Percentiles rank a stretch among this genome's conserved stretches.
These are phyloP conservation scores for Pterocles gutturalis DNA, from an alignment of 2,113 vertebrate genomes.

Conservation along the genomic window DNA sequence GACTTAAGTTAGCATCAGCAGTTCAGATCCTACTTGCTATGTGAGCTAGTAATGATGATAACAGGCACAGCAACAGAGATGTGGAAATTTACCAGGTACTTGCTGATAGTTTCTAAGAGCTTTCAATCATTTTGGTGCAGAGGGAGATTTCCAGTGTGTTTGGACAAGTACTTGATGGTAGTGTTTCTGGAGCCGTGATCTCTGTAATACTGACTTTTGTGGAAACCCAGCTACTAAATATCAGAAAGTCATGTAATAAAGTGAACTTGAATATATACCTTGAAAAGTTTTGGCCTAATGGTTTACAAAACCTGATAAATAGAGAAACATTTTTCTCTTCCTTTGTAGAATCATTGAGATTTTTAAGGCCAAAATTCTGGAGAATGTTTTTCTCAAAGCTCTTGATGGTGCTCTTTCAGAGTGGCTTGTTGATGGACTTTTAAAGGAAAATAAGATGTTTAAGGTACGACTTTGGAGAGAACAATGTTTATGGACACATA, in stretches of 20 bases:
- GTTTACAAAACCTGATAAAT: neutral
- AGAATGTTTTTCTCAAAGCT: neutral
- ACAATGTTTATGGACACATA: neutral
- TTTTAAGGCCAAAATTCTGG: neutral
- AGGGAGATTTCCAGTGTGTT: neutral
- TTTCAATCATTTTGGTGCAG: neutral
- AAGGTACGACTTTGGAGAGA: neutral
- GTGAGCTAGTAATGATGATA: neutral
- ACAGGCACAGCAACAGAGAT: neutral
- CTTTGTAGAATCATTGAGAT: neutral
- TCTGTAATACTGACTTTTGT: neutral
- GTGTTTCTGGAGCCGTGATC: neutral
- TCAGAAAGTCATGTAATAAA: neutral
- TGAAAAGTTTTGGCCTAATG: neutral
- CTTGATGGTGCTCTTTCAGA: neutral
- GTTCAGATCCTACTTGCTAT: neutral
- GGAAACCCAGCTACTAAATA: neutral
- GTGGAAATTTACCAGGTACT: neutral
- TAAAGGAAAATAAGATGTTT: neutral
- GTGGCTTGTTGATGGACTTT: neutral
- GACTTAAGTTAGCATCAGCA: neutral
- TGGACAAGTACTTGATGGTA: neutral
- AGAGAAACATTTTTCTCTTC: neutral
- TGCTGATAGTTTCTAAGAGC: neutral
- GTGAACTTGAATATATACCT: neutral